Base-by-base conservation (phyloP, 2,113 vertebrate species). In the Osmerus eperlanus region DNA sequence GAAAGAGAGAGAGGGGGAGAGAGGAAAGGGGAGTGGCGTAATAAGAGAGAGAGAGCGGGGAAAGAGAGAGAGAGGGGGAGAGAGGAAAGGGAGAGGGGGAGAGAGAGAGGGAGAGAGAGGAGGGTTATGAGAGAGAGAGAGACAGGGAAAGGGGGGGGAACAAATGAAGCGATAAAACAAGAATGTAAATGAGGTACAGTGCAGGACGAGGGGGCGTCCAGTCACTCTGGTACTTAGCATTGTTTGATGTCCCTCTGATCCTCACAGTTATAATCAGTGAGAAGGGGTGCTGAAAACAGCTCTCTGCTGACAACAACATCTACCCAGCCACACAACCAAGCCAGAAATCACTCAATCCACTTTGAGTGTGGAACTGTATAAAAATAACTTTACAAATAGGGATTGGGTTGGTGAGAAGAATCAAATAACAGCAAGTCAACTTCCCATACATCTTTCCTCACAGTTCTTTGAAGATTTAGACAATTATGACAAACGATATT, bases 161-260 rank as follows among this genome's bases (percentile, higher is more conserved):
- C 29, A 72, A 58, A 62, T 58, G 23, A 47, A 61, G 58, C 64
- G n/a, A 8, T 9, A 7, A 64, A 73, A 25, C 54, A 64, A 74
- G 23, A 66, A 15, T 51, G 60, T 78, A 51, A 58, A 11, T 61
- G 23, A 63, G 71, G 67, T 68, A 74, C 41, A 53, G 67, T 66
- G 74, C 36, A 53, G 16, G 23, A 23, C 23, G 23, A 23, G 23
- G 28, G 21, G 28, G 21, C 75, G 77, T 78, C 58, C 55, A 70
- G 25, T 63, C 23, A 74, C 21, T 71, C 68, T 21, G 68, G 67
- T 15, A 67, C 71, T 82, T 75, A 86, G 61, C 14, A 4, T 25
- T 62, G 28, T 29, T 32, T 63, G 7, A 28, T 16, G 61, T 6
- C 61, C 6, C 23, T n/a, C 25, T 15, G 5, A 32, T 36, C 25